Percentiles rank a stretch among this genome's conserved stretches.
Conservation (phyloP, 2,113 vertebrate genomes). For the Coregonus clupeaformis region DNA sequence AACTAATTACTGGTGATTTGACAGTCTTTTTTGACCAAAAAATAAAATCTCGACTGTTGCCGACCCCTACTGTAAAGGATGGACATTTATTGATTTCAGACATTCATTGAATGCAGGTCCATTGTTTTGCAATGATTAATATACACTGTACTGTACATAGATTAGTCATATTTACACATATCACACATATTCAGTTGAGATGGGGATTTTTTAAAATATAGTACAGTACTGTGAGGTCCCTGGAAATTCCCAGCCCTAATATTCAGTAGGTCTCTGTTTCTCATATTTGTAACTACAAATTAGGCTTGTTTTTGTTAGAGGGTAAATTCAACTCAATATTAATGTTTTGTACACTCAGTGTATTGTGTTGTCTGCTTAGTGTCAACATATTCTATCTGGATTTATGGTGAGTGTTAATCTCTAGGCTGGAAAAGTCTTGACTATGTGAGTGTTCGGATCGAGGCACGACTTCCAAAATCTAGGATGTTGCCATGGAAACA, state of each 20-base stretch:
- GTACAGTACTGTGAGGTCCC: too few relatives aligned
- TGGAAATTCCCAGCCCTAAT: background rate
- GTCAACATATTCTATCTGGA: background rate
- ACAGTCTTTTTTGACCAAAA: too few relatives aligned
- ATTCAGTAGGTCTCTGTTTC: background rate
- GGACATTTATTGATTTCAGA: too few relatives aligned
- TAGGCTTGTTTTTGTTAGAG: background rate
- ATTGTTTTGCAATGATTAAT: too few relatives aligned
- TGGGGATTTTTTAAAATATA: too few relatives aligned
- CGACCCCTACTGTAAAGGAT: too few relatives aligned
- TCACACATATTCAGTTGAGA: too few relatives aligned
- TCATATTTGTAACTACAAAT: background rate
- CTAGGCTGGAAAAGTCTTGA: background rate
- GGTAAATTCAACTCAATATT: background rate
- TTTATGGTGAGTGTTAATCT: background rate
- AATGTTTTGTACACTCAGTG: background rate
- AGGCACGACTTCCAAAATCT: slow-evolving; percentile 33
- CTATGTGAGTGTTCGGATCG: background rate
- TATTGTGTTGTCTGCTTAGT: background rate
- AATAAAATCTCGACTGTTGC: too few relatives aligned
- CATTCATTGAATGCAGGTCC: too few relatives aligned
- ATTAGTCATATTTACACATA: too few relatives aligned
- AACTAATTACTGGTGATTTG: too few relatives aligned
- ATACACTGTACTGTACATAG: too few relatives aligned
- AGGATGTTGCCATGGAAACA: slow-evolving; percentile 61